Conservation (phyloP, 1,140 invertebrate genomes). For the Babylonia areolata region DNA sequence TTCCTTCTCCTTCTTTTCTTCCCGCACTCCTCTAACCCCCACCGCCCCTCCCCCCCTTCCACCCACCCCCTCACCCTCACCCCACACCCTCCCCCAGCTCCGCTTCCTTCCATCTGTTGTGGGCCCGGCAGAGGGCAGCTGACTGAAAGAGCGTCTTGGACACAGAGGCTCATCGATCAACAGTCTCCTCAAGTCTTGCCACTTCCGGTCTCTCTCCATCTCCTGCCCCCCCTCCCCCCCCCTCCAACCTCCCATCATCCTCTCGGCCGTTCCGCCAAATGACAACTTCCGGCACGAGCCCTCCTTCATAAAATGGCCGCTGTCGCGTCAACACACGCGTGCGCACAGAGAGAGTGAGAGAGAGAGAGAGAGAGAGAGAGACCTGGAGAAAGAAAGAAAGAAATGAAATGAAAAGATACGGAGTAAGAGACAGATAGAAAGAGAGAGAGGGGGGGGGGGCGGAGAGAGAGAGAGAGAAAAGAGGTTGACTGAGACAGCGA, state of each 20-base stretch:
- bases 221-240: no score
- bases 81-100: background rate
- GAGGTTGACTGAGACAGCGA: background rate
- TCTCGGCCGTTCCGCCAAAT: constrained; percentile 5
- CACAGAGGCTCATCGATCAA: background rate
- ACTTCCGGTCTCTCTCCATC: background rate
- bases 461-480: no score
- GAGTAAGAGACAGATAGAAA: no score
- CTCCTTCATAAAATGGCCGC: constrained; percentile 1
- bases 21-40: background rate
- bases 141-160: background rate
- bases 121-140: background rate
- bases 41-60: background rate
- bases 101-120: background rate
- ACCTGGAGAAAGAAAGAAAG: background rate
- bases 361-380: background rate
- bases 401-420: no score
- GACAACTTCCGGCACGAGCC: constrained; percentile 9
- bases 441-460: no score
- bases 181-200: background rate
- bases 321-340: background rate
- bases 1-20: background rate
- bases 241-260: background rate
- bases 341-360: background rate
- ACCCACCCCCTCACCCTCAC: background rate